A percentile compares a stretch with the other conserved stretches of the same genome.
phyloP scores from a whole-genome alignment of 1,140 invertebrate species.

The Papilio dardanus region DNA sequence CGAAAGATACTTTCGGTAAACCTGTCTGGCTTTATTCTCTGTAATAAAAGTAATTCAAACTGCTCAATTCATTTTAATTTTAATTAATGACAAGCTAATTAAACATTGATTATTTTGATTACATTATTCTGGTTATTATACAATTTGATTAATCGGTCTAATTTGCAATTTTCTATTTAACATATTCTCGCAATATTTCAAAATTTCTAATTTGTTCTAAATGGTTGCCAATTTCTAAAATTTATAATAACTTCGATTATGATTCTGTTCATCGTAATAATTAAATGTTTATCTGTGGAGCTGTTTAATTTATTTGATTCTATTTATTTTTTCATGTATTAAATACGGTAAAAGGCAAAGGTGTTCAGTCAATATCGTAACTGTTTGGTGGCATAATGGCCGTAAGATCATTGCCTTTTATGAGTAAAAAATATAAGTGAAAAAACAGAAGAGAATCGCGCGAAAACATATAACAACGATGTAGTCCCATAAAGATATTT shows the following conservation, averaged over 20 bases:
- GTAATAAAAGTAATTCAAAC: no score
- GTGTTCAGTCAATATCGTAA: no score
- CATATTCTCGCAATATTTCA: neutral
- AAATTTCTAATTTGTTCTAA: neutral
- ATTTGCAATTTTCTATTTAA: constrained; percentile 12
- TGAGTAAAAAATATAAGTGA: no score
- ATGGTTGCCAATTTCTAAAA: constrained; percentile 6
- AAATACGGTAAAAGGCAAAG: neutral
- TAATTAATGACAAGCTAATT: neutral
- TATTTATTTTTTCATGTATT: neutral
- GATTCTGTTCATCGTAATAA: neutral
- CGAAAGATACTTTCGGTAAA: no score
- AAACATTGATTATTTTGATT: neutral
- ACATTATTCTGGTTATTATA: neutral
- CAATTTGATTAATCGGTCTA: neutral
- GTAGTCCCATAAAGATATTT: no score
- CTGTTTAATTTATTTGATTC: neutral
- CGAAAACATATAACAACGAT: no score
- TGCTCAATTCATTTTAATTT: neutral
- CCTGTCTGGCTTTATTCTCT: no score
- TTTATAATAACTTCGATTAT: neutral
- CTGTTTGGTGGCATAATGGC: no score
- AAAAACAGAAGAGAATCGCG: no score
- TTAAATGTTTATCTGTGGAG: neutral
- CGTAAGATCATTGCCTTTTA: no score